phyloP scores from a whole-genome alignment of 2,113 vertebrate species.

The Bungarus multicinctus region DNA sequence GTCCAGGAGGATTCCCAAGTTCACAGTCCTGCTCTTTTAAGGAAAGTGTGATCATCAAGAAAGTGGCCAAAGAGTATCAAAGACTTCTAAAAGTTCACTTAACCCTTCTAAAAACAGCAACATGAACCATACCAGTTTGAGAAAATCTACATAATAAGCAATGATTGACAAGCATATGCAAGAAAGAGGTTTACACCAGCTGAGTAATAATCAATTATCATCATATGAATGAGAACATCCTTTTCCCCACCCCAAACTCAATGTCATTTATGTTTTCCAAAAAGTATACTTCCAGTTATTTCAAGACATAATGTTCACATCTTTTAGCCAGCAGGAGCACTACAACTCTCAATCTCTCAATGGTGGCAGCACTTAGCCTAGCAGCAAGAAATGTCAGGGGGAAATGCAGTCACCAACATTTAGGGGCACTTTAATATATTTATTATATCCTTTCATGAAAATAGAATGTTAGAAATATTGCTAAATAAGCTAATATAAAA shows the following conservation, averaged over 20 bases:
- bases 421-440: neutral
- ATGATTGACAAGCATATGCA: neutral
- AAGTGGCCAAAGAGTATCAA: neutral
- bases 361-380: neutral
- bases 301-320: neutral
- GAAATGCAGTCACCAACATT: neutral
- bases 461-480: neutral
- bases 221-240: neutral
- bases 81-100: neutral
- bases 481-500: neutral
- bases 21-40: neutral
- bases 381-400: neutral
- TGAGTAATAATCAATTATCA: neutral
- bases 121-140: neutral
- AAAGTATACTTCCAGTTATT: neutral
- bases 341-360: neutral
- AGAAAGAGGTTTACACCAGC: neutral
- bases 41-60: neutral
- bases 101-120: neutral
- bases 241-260: no score
- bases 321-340: neutral
- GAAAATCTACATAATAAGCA: neutral
- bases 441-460: neutral
- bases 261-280: neutral
- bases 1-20: neutral